phyloP scores from a whole-genome alignment of 2,797 vertebrate species.

The Oreortyx pictus region DNA sequence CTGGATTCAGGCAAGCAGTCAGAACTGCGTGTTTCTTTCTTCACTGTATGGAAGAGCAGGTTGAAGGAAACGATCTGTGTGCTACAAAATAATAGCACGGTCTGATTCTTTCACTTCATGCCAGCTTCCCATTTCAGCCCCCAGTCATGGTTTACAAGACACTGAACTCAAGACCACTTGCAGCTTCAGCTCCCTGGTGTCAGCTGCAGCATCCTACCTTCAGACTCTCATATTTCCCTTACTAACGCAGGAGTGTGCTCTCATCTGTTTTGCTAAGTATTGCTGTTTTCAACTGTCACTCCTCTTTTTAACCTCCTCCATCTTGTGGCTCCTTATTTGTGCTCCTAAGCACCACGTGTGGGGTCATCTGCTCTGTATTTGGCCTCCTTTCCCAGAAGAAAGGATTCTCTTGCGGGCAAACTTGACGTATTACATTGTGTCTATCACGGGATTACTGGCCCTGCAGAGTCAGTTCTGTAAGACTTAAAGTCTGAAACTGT shows the following conservation, averaged over 20 bases:
- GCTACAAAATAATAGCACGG: not conserved
- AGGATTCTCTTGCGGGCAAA: not conserved
- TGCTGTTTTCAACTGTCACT: rapidly evolving
- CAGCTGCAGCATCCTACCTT: not conserved
- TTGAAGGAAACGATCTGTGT: not conserved
- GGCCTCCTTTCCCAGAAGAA: not conserved
- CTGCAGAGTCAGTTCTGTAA: not conserved
- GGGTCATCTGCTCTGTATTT: not conserved
- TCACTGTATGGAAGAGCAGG: not conserved
- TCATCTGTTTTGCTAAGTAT: not conserved
- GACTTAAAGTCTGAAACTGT: not conserved
- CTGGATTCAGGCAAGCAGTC: not conserved
- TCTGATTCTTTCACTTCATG: not conserved
- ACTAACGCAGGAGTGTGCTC: rapidly evolving
- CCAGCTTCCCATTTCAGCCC: not conserved
- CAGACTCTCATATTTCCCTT: not conserved
- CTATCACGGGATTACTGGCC: not conserved
- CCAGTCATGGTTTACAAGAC: not conserved
- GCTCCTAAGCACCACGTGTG: rapidly evolving
- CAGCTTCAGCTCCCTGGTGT: not conserved
- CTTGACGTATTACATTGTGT: rapidly evolving
- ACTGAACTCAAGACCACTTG: not conserved
- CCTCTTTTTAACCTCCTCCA: not conserved
- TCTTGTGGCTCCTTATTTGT: not conserved
- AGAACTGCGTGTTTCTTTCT: not conserved